Percentiles rank a stretch among this genome's conserved stretches.
Conservation (phyloP, 30 jellyfish, hydroid and myxozoan species). For the Sanderia malayensis region DNA sequence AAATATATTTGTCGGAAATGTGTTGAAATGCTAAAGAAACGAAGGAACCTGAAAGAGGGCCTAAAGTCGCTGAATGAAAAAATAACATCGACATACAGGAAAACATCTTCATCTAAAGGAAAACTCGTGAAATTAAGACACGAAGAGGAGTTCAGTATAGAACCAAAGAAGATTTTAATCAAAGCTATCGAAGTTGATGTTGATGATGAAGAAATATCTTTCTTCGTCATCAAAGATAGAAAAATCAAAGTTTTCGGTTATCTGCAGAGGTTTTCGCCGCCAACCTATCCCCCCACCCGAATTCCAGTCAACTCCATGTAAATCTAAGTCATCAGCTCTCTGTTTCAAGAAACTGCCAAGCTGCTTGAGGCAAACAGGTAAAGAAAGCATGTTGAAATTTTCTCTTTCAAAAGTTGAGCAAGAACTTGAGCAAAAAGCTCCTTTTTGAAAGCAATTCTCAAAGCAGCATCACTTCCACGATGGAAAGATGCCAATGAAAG, state of each 20-base stretch:
- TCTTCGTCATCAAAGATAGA: no score
- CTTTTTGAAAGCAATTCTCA: conserved; percentile 21
- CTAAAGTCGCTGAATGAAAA: background rate
- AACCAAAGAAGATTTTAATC: background rate
- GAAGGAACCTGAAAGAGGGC: conserved; percentile 1
- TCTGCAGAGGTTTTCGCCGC: no score
- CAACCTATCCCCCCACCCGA: background rate
- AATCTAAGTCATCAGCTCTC: no score
- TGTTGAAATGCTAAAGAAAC: conserved; percentile 8
- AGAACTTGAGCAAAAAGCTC: conserved; percentile 7
- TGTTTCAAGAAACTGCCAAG: no score
- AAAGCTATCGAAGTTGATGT: background rate
- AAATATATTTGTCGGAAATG: conserved; percentile 18
- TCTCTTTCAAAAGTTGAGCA: conserved; percentile 11
- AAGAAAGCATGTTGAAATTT: conserved; percentile 22
- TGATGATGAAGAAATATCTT: background rate
- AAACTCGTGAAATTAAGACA: no score
- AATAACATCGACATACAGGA: background rate
- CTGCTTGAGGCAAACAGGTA: no score
- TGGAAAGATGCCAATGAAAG: conserved; percentile 1
- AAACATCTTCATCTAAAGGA: background rate
- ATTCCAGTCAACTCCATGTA: background rate
- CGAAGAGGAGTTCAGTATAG: background rate
- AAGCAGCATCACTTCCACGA: conserved; percentile 17
- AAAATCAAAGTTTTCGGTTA: no score